Evolutionary conservation across 2,113 vertebrate species (phyloP), one percentile per base, ranked within the genome.

Genomic region (Cochlearius cochlearius): DNA sequence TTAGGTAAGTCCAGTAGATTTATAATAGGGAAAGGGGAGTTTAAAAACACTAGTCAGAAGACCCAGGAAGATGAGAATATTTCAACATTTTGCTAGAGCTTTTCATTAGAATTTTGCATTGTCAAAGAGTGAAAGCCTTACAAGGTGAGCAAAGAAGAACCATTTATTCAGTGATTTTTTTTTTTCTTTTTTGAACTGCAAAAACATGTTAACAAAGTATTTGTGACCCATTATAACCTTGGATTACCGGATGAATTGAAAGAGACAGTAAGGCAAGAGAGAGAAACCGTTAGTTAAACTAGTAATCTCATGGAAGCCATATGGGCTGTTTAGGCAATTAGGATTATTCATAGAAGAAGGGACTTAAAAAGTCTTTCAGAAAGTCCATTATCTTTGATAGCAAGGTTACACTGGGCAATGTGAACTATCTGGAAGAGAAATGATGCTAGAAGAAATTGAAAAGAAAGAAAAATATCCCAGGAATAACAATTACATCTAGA

Each of bases 321-420:
- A 92, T 97, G 92, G 91, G 63, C 69, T 85, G n/a, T 89, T 97
- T 91, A 90, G 58, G 47, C 89, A 96, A 97, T 95, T 95, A 95
- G 89, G 89, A 97, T 95, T 96, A 95, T 81, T 95, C 92, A 89
- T 2, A 88, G 66, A 94, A 86, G 88, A 94, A 85, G 26, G 20
- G 86, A 75, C 66, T 95, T 88, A 89, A 93, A 82, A 56, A 81
- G 74, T 76, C 86, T 91, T 92, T 94, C 80, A 89, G 49, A 91
- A 95, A 89, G 83, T 85, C 77, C 52, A 82, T 96, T 96, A 86
- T 92, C 63, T 94, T 95, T 94, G 62, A 94, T 73, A 95, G 58
- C 66, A 96, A 97, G 91, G 95, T 96, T 95, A 94, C 39, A 34
- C 8, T 76, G 77, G 75, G 58, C 73, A 92, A 76, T 68, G 43